Evolutionary conservation across 2,888 invertebrate species (phyloP).

Genomic region (Anoncus sp.): DNA sequence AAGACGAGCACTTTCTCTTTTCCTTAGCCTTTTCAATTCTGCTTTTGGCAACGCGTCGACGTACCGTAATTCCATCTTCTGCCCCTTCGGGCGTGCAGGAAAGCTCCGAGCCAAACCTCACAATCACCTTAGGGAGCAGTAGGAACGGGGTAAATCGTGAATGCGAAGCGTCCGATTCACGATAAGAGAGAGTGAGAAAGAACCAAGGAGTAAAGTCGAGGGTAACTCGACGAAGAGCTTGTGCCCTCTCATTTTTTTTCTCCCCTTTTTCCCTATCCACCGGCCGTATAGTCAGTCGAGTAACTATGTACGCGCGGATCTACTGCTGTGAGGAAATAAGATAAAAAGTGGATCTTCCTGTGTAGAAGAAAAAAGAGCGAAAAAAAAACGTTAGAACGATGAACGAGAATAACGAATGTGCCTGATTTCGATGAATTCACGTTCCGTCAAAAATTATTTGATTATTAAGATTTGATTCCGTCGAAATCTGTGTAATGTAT

Average conservation of each 20-base stretch:
- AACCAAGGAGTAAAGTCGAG: slow-evolving; percentile 16
- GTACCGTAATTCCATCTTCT: slow-evolving; percentile 49
- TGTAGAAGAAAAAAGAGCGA: no score
- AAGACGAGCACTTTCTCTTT: slow-evolving; percentile 39
- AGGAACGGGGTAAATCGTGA: slow-evolving; percentile 7
- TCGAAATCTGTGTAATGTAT: no score
- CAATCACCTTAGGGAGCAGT: neutral
- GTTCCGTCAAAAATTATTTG: neutral
- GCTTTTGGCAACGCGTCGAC: slow-evolving; percentile 22
- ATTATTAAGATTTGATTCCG: no score
- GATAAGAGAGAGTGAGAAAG: neutral
- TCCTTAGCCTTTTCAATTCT: slow-evolving; percentile 53
- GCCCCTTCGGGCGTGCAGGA: slow-evolving; percentile 21
- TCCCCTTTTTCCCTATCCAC: neutral
- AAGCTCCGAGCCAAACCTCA: slow-evolving; percentile 12
- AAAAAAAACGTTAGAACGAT: no score
- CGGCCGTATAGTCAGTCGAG: no score
- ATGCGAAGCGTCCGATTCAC: slow-evolving; percentile 20
- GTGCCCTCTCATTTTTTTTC: slow-evolving; percentile 6
- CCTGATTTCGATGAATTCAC: no score
- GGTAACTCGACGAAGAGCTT: slow-evolving; percentile 24
- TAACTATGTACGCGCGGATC: no score
- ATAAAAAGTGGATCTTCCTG: no score
- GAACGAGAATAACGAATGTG: no score
- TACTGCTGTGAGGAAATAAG: no score